Percentiles rank a stretch among this genome's conserved stretches.
These are phyloP conservation scores for Hozukius guyotensis DNA, from an alignment of 2,797 vertebrate species.

Conservation along the genomic window DNA sequence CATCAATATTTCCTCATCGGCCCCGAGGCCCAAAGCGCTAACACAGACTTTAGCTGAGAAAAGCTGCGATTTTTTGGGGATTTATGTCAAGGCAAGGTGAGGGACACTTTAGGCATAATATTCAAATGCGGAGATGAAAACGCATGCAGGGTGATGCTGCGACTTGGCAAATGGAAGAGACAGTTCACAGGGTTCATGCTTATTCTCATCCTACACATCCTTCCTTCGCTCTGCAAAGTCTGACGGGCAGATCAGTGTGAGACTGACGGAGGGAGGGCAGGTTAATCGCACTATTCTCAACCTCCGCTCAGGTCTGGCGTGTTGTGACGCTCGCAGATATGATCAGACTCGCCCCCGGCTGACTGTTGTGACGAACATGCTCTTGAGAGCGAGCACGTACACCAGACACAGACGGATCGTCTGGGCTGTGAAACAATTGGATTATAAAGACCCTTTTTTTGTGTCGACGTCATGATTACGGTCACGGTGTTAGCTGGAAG, in stretches of 20 bases:
- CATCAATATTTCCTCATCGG: constrained; percentile 47
- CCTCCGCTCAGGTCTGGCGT: constrained; percentile 19
- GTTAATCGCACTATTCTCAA: constrained; percentile 28
- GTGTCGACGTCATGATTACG: no score
- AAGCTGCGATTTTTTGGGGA: constrained; percentile 7
- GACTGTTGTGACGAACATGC: constrained; percentile 5
- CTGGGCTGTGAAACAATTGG: not conserved
- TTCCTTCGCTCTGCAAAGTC: not conserved
- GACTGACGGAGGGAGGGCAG: constrained; percentile 24
- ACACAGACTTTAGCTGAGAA: constrained; percentile 30
- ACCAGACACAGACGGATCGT: not conserved
- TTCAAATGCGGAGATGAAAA: constrained; percentile 38
- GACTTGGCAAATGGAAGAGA: constrained; percentile 2
- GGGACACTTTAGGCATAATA: constrained; percentile 30
- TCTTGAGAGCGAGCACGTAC: not conserved
- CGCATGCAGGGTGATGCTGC: not conserved
- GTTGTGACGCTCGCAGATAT: constrained; percentile 32
- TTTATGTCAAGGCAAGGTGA: constrained; percentile 49
- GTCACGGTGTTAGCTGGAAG: no score
- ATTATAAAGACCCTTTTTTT: not conserved
- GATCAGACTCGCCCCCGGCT: constrained; percentile 12
- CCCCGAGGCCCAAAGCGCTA: constrained; percentile 25
- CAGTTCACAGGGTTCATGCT: constrained; percentile 39
- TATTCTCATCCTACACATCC: constrained; percentile 27
- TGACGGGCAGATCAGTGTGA: constrained; percentile 38